Conservation (phyloP, 2,888 invertebrate genomes). For the Tridacna crocea region DNA sequence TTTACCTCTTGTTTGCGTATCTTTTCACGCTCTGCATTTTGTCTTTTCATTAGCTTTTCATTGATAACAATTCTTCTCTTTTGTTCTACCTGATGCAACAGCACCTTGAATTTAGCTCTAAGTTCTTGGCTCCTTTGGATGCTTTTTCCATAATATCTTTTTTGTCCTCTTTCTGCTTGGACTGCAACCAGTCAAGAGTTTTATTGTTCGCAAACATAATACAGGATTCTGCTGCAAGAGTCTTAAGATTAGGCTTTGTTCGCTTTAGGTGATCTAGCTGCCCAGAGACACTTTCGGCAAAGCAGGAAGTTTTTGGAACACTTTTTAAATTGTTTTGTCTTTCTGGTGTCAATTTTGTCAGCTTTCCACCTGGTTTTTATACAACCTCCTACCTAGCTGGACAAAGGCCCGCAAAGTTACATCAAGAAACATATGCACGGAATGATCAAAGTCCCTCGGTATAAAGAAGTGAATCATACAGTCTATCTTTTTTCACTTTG, state of each 20-base stretch:
- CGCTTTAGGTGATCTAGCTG: conserved; percentile 10
- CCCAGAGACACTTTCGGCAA: no score
- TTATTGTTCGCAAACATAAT: conserved; percentile 28
- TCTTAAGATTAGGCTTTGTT: conserved; percentile 37
- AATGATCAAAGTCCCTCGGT: conserved; percentile 19
- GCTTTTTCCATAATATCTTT: background rate
- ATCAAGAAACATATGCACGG: conserved; percentile 23
- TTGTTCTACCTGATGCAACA: conserved; percentile 15
- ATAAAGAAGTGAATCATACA: conserved; percentile 28
- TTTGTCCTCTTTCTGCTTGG: conserved; percentile 13
- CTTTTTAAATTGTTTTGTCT: no score
- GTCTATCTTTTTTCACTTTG: conserved; percentile 37
- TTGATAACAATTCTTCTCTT: conserved; percentile 18
- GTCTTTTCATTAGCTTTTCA: conserved; percentile 13
- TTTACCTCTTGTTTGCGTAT: no score
- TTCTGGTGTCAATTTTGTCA: no score
- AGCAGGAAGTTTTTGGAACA: no score
- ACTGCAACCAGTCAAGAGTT: conserved; percentile 35
- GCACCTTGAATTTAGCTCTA: background rate
- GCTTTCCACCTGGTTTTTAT: no score
- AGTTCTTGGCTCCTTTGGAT: background rate
- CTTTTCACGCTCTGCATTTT: no score
- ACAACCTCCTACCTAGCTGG: conserved; percentile 6
- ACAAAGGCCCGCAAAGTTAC: conserved; percentile 25
- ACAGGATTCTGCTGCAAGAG: conserved; percentile 40